These are phyloP conservation scores for Acanthosoma haemorrhoidale DNA, from an alignment of 2,888 invertebrate species.

Conservation along the genomic window DNA sequence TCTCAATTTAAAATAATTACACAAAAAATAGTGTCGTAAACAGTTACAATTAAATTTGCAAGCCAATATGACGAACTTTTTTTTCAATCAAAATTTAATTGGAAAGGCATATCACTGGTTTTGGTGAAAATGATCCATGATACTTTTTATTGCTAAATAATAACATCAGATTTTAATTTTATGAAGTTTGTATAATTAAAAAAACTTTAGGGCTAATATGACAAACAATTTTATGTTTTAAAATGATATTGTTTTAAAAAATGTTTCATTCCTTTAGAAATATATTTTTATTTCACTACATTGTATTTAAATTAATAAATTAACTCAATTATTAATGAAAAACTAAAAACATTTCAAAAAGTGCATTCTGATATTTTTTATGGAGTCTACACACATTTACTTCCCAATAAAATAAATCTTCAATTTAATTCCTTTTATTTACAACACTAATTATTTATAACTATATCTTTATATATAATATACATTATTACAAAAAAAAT, in stretches of 20 bases:
- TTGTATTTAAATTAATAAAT: conserved; percentile 1
- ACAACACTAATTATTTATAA: conserved; percentile 14
- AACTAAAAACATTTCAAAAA: conserved; percentile 3
- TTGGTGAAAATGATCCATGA: no score
- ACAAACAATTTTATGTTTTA: no score
- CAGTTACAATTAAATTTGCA: no score
- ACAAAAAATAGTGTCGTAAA: no score
- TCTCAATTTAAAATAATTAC: no score
- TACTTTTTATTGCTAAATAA: no score
- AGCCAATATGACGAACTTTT: no score
- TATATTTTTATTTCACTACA: conserved; percentile 12
- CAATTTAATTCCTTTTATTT: conserved; percentile 18
- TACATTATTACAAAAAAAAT: conserved; percentile 19
- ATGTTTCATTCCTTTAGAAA: conserved; percentile 1
- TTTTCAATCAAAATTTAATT: no score
- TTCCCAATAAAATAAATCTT: neutral
- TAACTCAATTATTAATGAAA: conserved; percentile 5
- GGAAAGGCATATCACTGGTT: no score
- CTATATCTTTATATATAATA: conserved; percentile 15
- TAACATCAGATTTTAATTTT: no score
- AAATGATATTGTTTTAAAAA: neutral
- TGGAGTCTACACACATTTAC: neutral
- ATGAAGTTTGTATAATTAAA: no score
- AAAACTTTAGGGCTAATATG: no score
- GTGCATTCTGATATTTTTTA: neutral